Evolutionary conservation across 2,888 invertebrate genomes (phyloP).

Genomic region (Monopis laevigella): DNA sequence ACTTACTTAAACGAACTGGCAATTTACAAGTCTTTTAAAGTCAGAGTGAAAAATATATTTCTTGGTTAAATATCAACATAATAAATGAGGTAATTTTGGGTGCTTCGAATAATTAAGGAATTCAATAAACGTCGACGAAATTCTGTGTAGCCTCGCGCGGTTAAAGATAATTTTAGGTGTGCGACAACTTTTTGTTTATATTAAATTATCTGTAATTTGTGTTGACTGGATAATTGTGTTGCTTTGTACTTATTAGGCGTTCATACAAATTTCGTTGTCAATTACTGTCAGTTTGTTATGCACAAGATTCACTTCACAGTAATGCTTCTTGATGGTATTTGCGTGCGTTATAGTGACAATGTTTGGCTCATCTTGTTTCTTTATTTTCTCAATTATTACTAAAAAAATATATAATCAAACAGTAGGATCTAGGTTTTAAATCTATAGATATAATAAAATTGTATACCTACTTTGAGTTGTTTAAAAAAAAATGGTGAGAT

Average conservation of each 20-base stretch:
- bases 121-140: constrained; percentile 28
- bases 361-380: too few relatives aligned
- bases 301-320: too few relatives aligned
- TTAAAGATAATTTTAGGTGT: constrained; percentile 2
- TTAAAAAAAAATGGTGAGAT: too few relatives aligned
- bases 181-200: constrained; percentile 26
- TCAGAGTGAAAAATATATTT: constrained; percentile 15
- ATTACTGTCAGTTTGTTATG: constrained; percentile 20
- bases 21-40: constrained; percentile 4
- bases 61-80: constrained; percentile 27
- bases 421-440: too few relatives aligned
- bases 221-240: constrained; percentile 30
- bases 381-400: too few relatives aligned
- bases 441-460: too few relatives aligned
- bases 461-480: too few relatives aligned
- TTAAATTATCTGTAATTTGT: constrained; percentile 39
- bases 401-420: too few relatives aligned
- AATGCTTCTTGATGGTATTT: too few relatives aligned
- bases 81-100: constrained; percentile 27
- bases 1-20: constrained; percentile 1
- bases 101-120: constrained; percentile 20
- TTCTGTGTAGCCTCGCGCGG: constrained; percentile 2
- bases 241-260: constrained; percentile 36
- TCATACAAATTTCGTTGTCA: constrained; percentile 31
- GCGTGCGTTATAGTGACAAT: too few relatives aligned